A percentile compares a stretch with the other conserved stretches of the same genome.
Conservation (phyloP, 2,888 invertebrate genomes). For the Oconnorella tubifera region DNA sequence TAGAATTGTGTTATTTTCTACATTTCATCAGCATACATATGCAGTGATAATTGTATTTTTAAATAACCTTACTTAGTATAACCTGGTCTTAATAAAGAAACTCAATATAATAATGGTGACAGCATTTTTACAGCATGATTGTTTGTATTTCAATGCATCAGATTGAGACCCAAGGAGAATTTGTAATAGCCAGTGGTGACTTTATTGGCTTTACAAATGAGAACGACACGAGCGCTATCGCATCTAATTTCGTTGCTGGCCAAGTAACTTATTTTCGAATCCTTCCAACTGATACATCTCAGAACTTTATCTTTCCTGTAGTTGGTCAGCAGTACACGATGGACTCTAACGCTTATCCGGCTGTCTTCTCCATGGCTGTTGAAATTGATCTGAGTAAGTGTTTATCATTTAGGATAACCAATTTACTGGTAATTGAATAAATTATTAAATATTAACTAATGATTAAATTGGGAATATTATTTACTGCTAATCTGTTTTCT, state of each 20-base stretch:
- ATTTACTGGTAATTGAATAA: no score
- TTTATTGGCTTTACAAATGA: neutral
- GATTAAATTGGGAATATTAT: no score
- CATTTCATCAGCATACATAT: no score
- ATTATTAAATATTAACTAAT: no score
- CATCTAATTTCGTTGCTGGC: neutral
- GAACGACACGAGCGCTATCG: neutral
- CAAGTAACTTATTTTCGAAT: neutral
- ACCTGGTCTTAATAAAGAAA: no score
- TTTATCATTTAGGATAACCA: no score
- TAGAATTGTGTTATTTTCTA: no score
- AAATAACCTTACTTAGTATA: no score
- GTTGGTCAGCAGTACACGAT: neutral
- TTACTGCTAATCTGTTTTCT: no score
- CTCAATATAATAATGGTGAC: no score
- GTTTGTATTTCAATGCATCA: neutral
- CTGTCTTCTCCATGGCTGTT: conserved; percentile 9
- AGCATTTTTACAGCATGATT: neutral
- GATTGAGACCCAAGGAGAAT: neutral
- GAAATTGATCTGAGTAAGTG: conserved; percentile 16
- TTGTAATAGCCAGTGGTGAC: neutral
- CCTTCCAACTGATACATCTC: neutral
- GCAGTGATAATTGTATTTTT: no score
- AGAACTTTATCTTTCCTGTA: neutral
- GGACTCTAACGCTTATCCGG: neutral